Evolutionary conservation across 2,888 invertebrate species (phyloP).

Genomic region (Pyrrhosoma nymphula): DNA sequence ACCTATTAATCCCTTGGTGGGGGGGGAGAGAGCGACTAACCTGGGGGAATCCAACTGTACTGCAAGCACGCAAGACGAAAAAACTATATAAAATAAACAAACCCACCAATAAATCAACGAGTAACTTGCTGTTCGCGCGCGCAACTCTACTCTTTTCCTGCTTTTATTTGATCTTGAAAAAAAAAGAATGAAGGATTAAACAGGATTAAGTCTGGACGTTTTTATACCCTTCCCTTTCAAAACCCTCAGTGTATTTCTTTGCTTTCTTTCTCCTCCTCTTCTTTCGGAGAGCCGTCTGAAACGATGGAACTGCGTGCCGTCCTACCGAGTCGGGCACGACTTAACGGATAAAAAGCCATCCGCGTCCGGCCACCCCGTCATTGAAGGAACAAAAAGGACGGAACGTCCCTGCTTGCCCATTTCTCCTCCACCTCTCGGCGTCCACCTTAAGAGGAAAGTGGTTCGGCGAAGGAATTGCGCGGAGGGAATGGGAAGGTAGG

Average conservation of each 20-base stretch:
- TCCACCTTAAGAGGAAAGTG: background rate
- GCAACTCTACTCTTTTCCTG: background rate
- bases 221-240: background rate
- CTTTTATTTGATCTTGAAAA: background rate
- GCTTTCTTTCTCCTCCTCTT: background rate
- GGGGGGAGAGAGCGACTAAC: background rate
- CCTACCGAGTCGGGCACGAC: slow-evolving; percentile 1
- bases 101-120: background rate
- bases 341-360: background rate
- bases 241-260: background rate
- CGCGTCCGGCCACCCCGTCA: background rate
- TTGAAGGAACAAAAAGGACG: background rate
- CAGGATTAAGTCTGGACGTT: background rate
- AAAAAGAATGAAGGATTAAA: background rate
- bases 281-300: background rate
- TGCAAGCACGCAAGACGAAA: background rate
- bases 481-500: background rate
- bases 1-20: background rate
- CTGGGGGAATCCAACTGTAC: background rate
- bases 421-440: background rate
- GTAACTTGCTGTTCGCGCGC: background rate
- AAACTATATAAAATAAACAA: background rate
- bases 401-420: background rate
- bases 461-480: background rate
- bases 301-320: background rate